Conservation (phyloP, 1,140 invertebrate genomes). For the Harlomillsia oculata region DNA sequence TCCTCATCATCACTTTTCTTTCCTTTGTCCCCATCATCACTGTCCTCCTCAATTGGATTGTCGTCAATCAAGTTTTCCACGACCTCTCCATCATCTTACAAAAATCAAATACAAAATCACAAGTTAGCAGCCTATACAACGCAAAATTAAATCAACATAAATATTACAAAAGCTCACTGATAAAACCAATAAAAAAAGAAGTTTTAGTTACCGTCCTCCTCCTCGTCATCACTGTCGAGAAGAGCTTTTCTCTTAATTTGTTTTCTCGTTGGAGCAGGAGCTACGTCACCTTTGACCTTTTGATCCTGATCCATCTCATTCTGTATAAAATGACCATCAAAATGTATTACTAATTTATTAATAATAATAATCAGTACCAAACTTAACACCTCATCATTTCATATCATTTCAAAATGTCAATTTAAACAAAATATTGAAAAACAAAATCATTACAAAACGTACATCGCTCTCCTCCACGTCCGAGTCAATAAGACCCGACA, state of each 20-base stretch:
- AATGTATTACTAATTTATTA: too few relatives aligned
- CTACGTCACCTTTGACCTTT: constrained; percentile 1
- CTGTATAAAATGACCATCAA: too few relatives aligned
- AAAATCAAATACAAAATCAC: constrained; percentile 31
- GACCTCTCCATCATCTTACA: constrained; percentile 81
- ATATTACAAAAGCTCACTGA: background rate
- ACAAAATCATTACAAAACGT: constrained; percentile 38
- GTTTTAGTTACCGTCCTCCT: constrained; percentile 38
- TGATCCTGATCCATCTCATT: too few relatives aligned
- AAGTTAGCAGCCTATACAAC: too few relatives aligned
- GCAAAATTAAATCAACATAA: background rate
- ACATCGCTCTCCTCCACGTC: constrained; percentile 76
- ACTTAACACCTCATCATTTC: too few relatives aligned
- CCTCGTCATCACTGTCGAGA: constrained; percentile 45
- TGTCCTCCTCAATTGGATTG: constrained; percentile 71
- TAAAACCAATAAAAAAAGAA: too few relatives aligned
- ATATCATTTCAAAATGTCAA: constrained; percentile 35
- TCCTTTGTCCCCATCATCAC: constrained; percentile 53
- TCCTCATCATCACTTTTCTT: constrained; percentile 24
- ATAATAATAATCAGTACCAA: too few relatives aligned
- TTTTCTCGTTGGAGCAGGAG: constrained; percentile 38
- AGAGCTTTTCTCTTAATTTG: constrained; percentile 53
- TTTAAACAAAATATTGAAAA: background rate
- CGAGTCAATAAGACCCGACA: constrained; percentile 70
- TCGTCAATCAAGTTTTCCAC: constrained; percentile 91